Base-by-base conservation (phyloP, 2,888 invertebrate species). In the Macaria notata region DNA sequence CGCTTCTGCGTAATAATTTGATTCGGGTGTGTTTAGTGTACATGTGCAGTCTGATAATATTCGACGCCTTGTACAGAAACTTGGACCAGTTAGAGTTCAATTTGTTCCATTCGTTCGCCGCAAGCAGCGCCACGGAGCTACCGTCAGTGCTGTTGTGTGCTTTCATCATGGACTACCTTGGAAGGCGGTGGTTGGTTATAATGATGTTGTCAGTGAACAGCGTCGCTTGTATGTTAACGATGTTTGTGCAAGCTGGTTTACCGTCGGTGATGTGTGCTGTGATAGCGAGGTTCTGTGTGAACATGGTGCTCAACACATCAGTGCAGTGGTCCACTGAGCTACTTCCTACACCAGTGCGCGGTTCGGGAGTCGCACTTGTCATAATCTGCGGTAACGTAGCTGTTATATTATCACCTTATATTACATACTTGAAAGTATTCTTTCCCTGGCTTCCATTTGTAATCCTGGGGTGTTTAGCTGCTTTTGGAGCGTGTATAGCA, bases 301-400 rank as follows among this genome's bases (percentile, higher is more conserved):
- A 83, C 52, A 82, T 84, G 69, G 71, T 79, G 0, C 73, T 63
- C 31, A 73, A 68, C 59, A 66, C 78, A 0, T 54, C 70, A 0
- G 72, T 78, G 67, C 84, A 84, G 49, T 85, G 84, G 84, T 70
- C 74, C 8, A 76, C 82, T 4, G 84, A 84, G 59, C 56, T 83
- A 19, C 56, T 84, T 7, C 83, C 85, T 0, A 80, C 81, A 0
- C 61, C 78, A 6, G 82, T 83, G 0, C 71, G 84, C 66, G 84
- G 82, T 4, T 74, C 79, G 8, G 83, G 82, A 9, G 70, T 71
- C 9, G 72, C 84, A 0, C 56, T 81, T 3, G 70, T 81, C 1
- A 81, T 82, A 46, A 78, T 83, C 42, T 78, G 75, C 61, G 79
- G 80, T 9, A 81, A 76, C 50, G 4, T 84, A n/a, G 77, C 75